A percentile compares a stretch with the other conserved stretches of the same genome.
Conservation (phyloP, 2,888 invertebrate genomes). For the Pycnomerus fuliginosus region DNA sequence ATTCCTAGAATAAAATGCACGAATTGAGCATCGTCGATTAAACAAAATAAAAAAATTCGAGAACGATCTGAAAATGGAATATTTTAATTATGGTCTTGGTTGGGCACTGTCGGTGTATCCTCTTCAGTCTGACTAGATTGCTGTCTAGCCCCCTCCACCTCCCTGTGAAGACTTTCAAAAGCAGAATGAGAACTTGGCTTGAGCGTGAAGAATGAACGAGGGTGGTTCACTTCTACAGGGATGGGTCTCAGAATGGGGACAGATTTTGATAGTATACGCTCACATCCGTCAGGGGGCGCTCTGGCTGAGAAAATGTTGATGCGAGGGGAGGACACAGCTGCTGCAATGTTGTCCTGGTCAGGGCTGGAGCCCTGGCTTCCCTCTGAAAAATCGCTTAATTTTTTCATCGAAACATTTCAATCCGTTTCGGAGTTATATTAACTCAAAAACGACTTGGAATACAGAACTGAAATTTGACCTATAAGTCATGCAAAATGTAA, state of each 20-base stretch:
- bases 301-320: constrained; percentile 82
- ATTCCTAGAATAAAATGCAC: not conserved
- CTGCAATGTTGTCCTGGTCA: constrained; percentile 67
- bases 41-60: constrained; percentile 2
- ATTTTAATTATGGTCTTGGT: constrained; percentile 37
- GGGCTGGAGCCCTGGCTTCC: constrained; percentile 77
- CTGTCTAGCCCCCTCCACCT: constrained; percentile 23
- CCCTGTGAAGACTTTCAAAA: constrained; percentile 69
- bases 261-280: constrained; percentile 74
- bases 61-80: not conserved
- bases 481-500: constrained; percentile 12
- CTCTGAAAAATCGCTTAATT: constrained; percentile 53
- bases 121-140: no score
- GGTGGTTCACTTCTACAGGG: constrained; percentile 52
- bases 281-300: constrained; percentile 89
- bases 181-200: constrained; percentile 79
- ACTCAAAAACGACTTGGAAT: not conserved
- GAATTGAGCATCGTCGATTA: no score
- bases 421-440: not conserved
- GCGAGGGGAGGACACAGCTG: constrained; percentile 80
- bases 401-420: constrained; percentile 9
- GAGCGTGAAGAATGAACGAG: constrained; percentile 68
- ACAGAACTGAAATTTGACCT: not conserved
- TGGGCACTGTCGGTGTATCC: constrained; percentile 46
- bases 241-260: constrained; percentile 21